Percentiles rank a stretch among this genome's conserved stretches.
phyloP scores from a whole-genome alignment of 1,140 invertebrate species.

The Whitmania pigra region DNA sequence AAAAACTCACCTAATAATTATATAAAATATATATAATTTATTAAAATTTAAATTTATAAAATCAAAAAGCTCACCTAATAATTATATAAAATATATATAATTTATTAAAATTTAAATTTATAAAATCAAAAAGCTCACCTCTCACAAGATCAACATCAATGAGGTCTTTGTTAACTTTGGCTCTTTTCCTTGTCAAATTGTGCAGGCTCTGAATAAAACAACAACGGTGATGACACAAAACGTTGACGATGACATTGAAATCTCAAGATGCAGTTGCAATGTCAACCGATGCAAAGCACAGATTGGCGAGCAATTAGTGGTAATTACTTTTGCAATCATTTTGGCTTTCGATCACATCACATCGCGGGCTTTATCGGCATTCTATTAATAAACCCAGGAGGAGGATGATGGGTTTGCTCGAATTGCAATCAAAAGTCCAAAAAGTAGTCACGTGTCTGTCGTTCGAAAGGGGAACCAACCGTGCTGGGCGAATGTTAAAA shows the following conservation, averaged over 20 bases:
- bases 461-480: no score
- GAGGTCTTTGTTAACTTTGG: slow-evolving; percentile 74
- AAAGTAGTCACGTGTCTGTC: no score
- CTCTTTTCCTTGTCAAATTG: slow-evolving; percentile 69
- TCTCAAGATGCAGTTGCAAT: neutral
- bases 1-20: no score
- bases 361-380: neutral
- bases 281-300: neutral
- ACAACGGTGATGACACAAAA: no score
- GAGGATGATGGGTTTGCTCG: no score
- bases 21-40: no score
- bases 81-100: no score
- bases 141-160: slow-evolving; percentile 89
- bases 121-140: slow-evolving; percentile 46
- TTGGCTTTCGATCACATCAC: neutral
- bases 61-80: no score
- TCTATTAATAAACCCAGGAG: neutral
- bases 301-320: neutral
- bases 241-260: neutral
- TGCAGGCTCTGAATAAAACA: slow-evolving; percentile 56
- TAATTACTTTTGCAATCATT: neutral
- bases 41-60: no score
- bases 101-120: no score
- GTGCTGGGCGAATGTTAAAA: no score
- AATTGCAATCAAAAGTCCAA: no score